Conservation (phyloP, 2,888 invertebrate species). For the Himalopsyche tibetana region DNA sequence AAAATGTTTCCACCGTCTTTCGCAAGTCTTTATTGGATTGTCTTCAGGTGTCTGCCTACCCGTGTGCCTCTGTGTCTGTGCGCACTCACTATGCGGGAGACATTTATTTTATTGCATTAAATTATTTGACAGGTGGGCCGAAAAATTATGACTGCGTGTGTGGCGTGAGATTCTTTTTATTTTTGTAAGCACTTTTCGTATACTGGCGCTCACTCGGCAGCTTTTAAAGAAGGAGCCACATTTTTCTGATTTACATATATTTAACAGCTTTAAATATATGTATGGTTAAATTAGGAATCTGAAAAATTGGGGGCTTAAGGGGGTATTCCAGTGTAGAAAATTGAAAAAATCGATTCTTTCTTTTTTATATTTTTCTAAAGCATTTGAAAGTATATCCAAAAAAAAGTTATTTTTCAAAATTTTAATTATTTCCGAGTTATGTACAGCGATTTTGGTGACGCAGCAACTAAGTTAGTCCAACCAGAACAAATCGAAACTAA, state of each 20-base stretch:
- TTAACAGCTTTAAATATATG: no score
- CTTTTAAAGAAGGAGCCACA: background rate
- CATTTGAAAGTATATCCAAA: no score
- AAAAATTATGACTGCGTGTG: constrained; percentile 32
- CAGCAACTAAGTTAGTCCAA: no score
- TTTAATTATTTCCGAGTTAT: no score
- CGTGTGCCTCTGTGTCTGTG: constrained; percentile 9
- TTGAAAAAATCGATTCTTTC: no score
- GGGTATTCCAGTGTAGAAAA: no score
- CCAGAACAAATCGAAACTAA: no score
- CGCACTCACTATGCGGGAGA: constrained; percentile 13
- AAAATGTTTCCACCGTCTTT: constrained; percentile 55
- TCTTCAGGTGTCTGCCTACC: constrained; percentile 12
- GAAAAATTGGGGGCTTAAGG: no score
- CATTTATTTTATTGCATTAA: constrained; percentile 36
- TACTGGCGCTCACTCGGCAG: background rate
- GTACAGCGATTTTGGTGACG: no score
- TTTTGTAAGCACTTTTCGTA: background rate
- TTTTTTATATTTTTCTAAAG: no score
- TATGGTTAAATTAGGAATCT: no score
- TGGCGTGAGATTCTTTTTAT: background rate
- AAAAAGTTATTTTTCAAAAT: no score
- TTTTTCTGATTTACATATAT: background rate
- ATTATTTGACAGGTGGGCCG: constrained; percentile 16
- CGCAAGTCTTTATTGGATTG: constrained; percentile 58